Percentiles rank a stretch among this genome's conserved stretches.
phyloP scores from a whole-genome alignment of 2,113 vertebrate species.

The Amazona vittata region DNA sequence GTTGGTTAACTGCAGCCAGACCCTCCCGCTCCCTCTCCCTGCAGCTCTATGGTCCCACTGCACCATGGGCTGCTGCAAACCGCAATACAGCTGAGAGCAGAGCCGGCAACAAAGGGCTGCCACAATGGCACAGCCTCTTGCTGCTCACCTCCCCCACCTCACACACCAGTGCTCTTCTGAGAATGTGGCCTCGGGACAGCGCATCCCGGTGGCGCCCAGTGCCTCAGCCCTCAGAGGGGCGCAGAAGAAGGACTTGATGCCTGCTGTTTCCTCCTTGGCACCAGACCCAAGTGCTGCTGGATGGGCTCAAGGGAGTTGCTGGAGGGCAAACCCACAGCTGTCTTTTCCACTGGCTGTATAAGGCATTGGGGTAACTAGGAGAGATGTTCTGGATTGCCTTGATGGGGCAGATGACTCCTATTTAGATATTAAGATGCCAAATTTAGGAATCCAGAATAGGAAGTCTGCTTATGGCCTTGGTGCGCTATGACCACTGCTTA shows the following conservation, averaged over 20 bases:
- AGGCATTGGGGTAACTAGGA: background rate
- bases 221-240: background rate
- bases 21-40: background rate
- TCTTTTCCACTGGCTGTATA: background rate
- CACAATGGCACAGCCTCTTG: background rate
- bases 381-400: background rate
- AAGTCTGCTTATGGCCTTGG: constrained; percentile 4
- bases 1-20: background rate
- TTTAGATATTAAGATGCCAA: background rate
- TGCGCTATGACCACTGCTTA: background rate
- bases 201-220: background rate
- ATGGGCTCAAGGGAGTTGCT: background rate
- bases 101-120: background rate
- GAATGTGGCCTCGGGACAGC: accelerated
- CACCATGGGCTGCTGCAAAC: accelerated
- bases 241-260: background rate
- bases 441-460: constrained; percentile 14
- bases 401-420: background rate
- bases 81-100: background rate
- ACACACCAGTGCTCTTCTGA: background rate
- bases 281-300: accelerated
- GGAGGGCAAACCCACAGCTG: background rate
- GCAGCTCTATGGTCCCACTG: background rate
- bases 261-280: background rate
- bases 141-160: background rate